phyloP scores from a whole-genome alignment of 23 tunicate species.

The Ascidia mentula region DNA sequence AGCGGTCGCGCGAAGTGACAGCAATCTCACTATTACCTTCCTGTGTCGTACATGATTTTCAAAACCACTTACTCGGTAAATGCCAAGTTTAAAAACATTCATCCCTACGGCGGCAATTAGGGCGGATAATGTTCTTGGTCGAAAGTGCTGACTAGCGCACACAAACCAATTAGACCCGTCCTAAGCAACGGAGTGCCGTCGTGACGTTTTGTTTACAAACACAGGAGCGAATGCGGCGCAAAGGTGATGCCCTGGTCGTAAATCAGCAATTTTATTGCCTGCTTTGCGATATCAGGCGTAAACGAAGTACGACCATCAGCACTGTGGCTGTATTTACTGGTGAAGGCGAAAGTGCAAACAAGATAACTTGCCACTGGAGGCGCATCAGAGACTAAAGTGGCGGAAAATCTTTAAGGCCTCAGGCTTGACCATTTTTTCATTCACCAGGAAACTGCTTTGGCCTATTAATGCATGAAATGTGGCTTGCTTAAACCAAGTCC shows the following conservation, averaged over 20 bases:
- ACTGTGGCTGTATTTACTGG: neutral
- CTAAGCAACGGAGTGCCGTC: neutral
- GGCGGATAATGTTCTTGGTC: neutral
- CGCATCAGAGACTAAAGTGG: too few species aligned
- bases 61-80: neutral
- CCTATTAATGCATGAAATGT: too few species aligned
- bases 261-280: neutral
- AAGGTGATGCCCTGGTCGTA: neutral
- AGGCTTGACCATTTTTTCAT: too few species aligned
- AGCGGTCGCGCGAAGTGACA: too few species aligned
- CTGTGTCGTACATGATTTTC: too few species aligned
- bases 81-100: neutral
- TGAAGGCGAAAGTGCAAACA: neutral
- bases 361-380: neutral
- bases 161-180: slow-evolving; percentile 1
- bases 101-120: neutral
- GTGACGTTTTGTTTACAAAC: neutral
- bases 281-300: neutral
- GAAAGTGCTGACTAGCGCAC: neutral
- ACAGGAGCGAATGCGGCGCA: neutral
- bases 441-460: too few species aligned
- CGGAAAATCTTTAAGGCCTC: too few species aligned
- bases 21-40: too few species aligned
- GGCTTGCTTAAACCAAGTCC: too few species aligned
- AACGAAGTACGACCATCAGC: neutral